A percentile compares a stretch with the other conserved stretches of the same genome.
These are phyloP conservation scores for Trichosurus vulpecula DNA, from an alignment of 2,797 vertebrate species.

Conservation along the genomic window DNA sequence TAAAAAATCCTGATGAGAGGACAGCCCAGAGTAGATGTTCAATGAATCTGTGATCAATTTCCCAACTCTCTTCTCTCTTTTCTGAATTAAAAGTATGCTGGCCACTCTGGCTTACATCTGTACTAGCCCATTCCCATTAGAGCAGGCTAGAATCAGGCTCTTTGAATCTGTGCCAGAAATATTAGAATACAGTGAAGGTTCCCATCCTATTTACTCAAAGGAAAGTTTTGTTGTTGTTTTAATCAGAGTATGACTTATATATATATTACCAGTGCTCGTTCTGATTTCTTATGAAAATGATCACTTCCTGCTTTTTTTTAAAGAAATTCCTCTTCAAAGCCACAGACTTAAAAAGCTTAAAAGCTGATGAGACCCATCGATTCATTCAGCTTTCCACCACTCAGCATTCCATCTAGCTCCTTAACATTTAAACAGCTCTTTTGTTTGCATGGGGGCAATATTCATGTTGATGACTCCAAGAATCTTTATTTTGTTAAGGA, in stretches of 20 bases:
- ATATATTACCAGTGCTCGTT: neutral
- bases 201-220: neutral
- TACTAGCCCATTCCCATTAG: neutral
- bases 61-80: neutral
- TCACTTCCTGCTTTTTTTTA: neutral
- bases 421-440: neutral
- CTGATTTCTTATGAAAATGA: neutral
- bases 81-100: neutral
- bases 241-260: neutral
- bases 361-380: neutral
- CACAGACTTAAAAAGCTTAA: neutral
- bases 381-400: neutral
- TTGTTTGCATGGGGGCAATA: neutral
- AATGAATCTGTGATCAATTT: neutral
- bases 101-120: neutral
- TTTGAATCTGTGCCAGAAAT: neutral
- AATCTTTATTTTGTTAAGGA: neutral
- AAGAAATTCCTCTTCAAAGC: neutral
- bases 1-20: neutral
- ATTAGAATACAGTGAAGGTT: neutral
- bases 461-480: neutral
- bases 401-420: neutral
- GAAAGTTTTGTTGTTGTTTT: neutral
- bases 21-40: neutral
- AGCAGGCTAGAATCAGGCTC: neutral